Evolutionary conservation across 2,113 vertebrate species (phyloP), one percentile per base, ranked within the genome.

Genomic region (Caloenas nicobarica): DNA sequence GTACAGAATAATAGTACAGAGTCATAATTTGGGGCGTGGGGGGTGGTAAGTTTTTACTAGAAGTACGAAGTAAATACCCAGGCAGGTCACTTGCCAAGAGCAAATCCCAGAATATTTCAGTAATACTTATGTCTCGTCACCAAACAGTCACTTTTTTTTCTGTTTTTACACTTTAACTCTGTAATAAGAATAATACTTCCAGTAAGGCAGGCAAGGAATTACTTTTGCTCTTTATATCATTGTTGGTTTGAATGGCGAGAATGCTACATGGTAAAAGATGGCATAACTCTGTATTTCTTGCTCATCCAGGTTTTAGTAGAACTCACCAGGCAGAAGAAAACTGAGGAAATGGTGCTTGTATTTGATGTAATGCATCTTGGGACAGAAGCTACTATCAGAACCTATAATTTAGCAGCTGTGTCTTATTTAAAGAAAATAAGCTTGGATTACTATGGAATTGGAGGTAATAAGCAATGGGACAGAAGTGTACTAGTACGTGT

Each of bases 311-410:
- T 99, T 73, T 92, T 99, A 91, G 48, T 99, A 88, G 99, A 99
- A 96, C 98, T 99, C 81, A 99, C 98, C 10, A 98, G 96, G 81
- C 98, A 99, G 89, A 98, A 89, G 34, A 94, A 98, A 86, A 97
- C 97, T 96, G 99, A 99, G 92, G 98, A 98, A 77, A 98, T 97
- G 0, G 61, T 99, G 6, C 96, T 99, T 82, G 97, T 98, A 6
- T 98, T 99, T 89, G 98, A 97, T 62, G 96, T 99, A 53, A 98
- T 97, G 82, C 98, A 99, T 62, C 98, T 99, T 44, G 99, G 99
- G 73, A 99, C 99, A 60, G 98, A 99, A 76, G 98, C 99, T 42
- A 98, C 98, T 69, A 78, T 98, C 88, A 98, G 98, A 91, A 98
- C 98, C 17, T 99, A 97, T 28, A 98, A 99, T 97, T 91, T 99